Evolutionary conservation across 2,113 vertebrate genomes (phyloP), one percentile per base, ranked within the genome.

Genomic region (Mobula hypostoma): DNA sequence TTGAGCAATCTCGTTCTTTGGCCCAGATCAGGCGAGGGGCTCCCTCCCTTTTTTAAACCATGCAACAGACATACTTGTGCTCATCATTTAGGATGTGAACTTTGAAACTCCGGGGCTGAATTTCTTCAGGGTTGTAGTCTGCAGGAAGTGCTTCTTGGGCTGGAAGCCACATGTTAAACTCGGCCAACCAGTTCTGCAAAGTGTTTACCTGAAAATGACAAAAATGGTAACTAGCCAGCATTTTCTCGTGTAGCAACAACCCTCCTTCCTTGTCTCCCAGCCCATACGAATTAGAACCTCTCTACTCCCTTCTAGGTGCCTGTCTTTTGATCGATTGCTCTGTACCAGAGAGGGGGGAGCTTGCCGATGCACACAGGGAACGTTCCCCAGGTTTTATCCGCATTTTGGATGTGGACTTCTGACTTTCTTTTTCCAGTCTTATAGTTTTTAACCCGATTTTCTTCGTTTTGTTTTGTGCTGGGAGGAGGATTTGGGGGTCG

Each of bases 131-230:
- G 95, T 98, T 97, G n/a, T 95, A 97, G 95, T 98, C 98, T 40
- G 97, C 97, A 94, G 98, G 95, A 94, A 98, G 96, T 70, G 97
- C 96, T 95, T 99, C 98, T 94, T 97, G 97, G 36, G 98, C 95
- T 7, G 99, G 99, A 56, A 99, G 98, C 99, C 99, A 99, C 95
- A 99, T 97, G 95, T 99, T 99, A 95, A 99, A 99, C 95, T 99
- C 99, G 48, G 99, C 97, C 95, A 99, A 95, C 99, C 99, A 99
- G 95, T 99, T 99, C 94, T 99, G 99, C 95, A 99, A 98, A 0
- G 99, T 99, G 96, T 99, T 99, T 95, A 99, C 99, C 99, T 99
- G 95, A 66, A 95, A 94, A 78, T 88, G 40, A 94, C 21, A 94
- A 95, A 36, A 96, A 94, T 74, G 48, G 40, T 29, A 27, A 58